Evolutionary conservation across 2,888 invertebrate genomes (phyloP), one percentile per base, ranked within the genome.

Genomic region (Prosopocoilus inquinatus): DNA sequence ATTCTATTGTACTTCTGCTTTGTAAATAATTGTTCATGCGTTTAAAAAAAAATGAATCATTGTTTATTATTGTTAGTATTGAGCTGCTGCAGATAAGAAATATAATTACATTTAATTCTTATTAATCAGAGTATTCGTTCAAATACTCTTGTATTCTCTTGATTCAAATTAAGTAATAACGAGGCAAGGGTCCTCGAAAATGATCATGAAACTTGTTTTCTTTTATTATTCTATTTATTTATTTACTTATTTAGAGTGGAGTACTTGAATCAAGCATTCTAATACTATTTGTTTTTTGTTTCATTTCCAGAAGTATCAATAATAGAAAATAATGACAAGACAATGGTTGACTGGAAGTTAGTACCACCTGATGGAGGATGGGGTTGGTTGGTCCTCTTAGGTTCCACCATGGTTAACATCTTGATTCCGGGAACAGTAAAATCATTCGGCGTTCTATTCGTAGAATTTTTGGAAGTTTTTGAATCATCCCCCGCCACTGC

Each of bases 341-440:
- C 64, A 57, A 71, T 68, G 67, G 64, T 67, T 50, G 86, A 88
- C 73, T 88, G 84, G 81, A 88, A 88, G 73, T 78, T 88, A 79
- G 89, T 90, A 41, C 90, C 91, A 48, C 91, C 89, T 0, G 91
- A 92, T 74, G 91, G 91, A 16, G 89, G 88, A 62, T 91, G 91
- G 90, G 91, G 91, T 53, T 92, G 91, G 91, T 82, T 87, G 69
- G 86, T 91, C 58, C 66, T 85, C 70, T 68, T 83, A 77, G 85
- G 91, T 47, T 85, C 91, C 2, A 90, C 91, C 52, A 75, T 91
- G 69, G 91, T 93, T 52, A 92, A 93, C 72, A 86, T 93, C 64
- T 80, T 93, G 15, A 89, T 93, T 35, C 92, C 93, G 3, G 93
- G 93, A 36, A 91, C 90, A 0, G 88, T 93, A 46, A 93, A 93